Evolutionary conservation across 2,113 vertebrate genomes (phyloP).

Genomic region (Podocnemis expansa): DNA sequence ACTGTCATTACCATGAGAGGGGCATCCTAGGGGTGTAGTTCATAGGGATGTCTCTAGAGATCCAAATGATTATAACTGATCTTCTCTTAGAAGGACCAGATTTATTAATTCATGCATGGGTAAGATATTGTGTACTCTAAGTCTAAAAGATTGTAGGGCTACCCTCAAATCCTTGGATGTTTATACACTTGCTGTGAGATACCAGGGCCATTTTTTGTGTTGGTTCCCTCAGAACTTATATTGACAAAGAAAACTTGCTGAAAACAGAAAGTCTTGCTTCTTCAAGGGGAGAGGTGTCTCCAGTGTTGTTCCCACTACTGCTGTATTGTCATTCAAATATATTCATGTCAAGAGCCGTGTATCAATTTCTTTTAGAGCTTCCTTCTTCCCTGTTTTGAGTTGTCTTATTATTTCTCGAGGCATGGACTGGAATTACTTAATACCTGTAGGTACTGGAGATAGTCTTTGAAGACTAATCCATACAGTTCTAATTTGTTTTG

Average conservation of each 20-base stretch:
- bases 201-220: too few species aligned
- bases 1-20: too few species aligned
- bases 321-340: not conserved
- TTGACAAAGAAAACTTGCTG: too few species aligned
- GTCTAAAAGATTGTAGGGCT: not conserved
- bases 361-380: not conserved
- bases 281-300: too few species aligned
- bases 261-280: too few species aligned
- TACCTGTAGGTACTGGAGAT: not conserved
- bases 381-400: not conserved
- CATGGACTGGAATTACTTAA: not conserved
- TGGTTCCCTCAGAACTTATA: too few species aligned
- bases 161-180: not conserved
- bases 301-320: too few species aligned
- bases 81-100: not conserved
- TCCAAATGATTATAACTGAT: not conserved
- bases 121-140: too few species aligned
- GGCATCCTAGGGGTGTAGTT: too few species aligned
- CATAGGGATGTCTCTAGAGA: too few species aligned
- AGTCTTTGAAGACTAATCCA: not conserved
- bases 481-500: not conserved
- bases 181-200: too few species aligned
- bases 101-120: not conserved
- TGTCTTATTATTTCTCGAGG: not conserved
- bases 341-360: not conserved